Evolutionary conservation across 1,140 invertebrate genomes (phyloP).

Genomic region (Mya arenaria): DNA sequence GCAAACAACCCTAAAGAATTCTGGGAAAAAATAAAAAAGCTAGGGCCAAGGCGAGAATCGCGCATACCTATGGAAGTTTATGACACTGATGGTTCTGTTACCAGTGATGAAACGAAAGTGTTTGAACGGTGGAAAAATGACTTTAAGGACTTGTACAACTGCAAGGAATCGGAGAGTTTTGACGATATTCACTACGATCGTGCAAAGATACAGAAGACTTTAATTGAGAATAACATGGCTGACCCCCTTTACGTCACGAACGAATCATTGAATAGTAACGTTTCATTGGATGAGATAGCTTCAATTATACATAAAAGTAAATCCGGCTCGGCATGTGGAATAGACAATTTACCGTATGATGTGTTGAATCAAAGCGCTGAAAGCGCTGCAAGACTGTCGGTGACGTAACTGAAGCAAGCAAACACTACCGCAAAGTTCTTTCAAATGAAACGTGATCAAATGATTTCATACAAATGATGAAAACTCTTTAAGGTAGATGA

Average conservation of each 20-base stretch:
- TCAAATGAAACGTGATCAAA: no score
- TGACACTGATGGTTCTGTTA: constrained; percentile 7
- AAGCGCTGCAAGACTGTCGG: no score
- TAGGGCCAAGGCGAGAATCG: constrained; percentile 41
- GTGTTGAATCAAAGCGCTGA: no score
- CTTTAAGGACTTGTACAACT: constrained; percentile 41
- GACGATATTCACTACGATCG: constrained; percentile 30
- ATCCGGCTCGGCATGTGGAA: background rate
- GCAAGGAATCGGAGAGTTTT: background rate
- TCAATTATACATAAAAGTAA: background rate
- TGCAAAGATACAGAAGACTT: constrained; percentile 25
- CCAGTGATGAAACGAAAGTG: background rate
- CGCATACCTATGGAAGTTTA: constrained; percentile 22
- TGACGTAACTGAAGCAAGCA: no score
- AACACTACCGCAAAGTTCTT: no score
- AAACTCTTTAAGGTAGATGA: no score
- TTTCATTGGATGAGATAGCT: constrained; percentile 15
- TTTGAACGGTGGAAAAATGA: constrained; percentile 39
- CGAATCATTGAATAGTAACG: background rate
- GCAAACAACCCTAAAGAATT: constrained; percentile 56
- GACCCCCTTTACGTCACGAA: constrained; percentile 19
- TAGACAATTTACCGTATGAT: constrained; percentile 11
- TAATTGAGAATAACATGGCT: constrained; percentile 16
- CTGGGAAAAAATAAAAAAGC: constrained; percentile 51
- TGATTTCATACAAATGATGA: no score